A percentile compares a stretch with the other conserved stretches of the same genome.
phyloP scores from a whole-genome alignment of 2,888 invertebrate species.

The Synergus gifuensis region DNA sequence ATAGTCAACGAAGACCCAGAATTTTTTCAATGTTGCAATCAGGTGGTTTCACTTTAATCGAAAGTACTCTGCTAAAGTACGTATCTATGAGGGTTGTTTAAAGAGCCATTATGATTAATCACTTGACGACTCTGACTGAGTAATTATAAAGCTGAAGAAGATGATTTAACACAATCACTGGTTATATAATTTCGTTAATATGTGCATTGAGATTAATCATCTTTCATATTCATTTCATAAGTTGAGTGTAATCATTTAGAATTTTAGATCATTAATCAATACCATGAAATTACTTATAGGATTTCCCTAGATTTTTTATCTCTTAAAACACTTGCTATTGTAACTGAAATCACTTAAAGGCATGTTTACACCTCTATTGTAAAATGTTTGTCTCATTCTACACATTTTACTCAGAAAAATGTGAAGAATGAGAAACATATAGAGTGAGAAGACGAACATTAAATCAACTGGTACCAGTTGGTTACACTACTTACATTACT shows the following conservation, averaged over 20 bases:
- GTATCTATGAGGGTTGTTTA: neutral
- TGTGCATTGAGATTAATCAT: neutral
- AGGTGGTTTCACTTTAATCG: slow-evolving; percentile 22
- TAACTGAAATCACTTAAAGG: too few relatives aligned
- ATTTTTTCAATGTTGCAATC: slow-evolving; percentile 13
- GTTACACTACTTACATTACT: too few relatives aligned
- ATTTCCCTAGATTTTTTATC: neutral
- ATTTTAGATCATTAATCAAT: neutral
- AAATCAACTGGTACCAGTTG: too few relatives aligned
- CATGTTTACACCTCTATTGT: too few relatives aligned
- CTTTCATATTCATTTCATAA: neutral
- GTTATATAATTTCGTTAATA: neutral
- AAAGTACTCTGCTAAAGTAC: slow-evolving; percentile 12
- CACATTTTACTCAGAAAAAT: too few relatives aligned
- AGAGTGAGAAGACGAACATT: too few relatives aligned
- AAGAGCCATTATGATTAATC: neutral
- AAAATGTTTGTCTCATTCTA: too few relatives aligned
- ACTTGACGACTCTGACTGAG: neutral
- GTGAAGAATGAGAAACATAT: too few relatives aligned
- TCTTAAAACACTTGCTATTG: too few relatives aligned
- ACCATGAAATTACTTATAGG: neutral
- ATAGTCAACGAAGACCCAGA: slow-evolving; percentile 15
- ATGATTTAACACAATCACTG: neutral
- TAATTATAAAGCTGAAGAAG: neutral
- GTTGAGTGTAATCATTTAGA: neutral